Conservation (phyloP, 2,113 vertebrate genomes). For the Patagioenas fasciata region DNA sequence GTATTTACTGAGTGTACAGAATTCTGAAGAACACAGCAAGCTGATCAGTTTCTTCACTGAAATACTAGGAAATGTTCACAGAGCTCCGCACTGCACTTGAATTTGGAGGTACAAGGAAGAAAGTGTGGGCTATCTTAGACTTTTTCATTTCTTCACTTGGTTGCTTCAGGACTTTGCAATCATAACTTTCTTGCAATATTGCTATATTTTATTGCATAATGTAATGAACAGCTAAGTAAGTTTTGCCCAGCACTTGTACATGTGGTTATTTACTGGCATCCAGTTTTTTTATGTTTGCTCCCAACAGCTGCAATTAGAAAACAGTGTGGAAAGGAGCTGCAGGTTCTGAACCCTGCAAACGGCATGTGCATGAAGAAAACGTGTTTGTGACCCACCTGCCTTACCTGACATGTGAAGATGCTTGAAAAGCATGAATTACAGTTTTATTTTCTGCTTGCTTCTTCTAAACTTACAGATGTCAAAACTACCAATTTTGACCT, state of each 20-base stretch:
- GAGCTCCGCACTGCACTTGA: not conserved
- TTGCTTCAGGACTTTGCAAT: slow-evolving; percentile 13
- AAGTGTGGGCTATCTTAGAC: not conserved
- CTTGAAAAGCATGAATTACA: not conserved
- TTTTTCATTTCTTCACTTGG: not conserved
- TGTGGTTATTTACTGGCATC: not conserved
- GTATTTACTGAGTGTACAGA: not conserved
- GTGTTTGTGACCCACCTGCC: not conserved
- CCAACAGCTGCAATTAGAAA: not conserved
- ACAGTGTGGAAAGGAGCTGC: not conserved
- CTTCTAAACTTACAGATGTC: not conserved
- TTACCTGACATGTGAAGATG: not conserved
- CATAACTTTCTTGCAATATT: not conserved
- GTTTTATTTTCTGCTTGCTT: not conserved
- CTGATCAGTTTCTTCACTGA: not conserved
- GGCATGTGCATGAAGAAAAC: not conserved
- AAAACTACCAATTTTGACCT: not conserved
- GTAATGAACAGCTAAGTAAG: not conserved
- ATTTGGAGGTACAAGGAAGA: not conserved
- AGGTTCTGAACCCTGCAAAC: not conserved
- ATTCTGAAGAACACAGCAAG: not conserved
- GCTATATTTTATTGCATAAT: slow-evolving; percentile 6
- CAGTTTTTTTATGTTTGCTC: not conserved
- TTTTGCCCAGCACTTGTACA: not conserved
- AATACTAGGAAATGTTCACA: not conserved